phyloP scores from a whole-genome alignment of 2,797 vertebrate species.

The Anabacerthia variegaticeps region DNA sequence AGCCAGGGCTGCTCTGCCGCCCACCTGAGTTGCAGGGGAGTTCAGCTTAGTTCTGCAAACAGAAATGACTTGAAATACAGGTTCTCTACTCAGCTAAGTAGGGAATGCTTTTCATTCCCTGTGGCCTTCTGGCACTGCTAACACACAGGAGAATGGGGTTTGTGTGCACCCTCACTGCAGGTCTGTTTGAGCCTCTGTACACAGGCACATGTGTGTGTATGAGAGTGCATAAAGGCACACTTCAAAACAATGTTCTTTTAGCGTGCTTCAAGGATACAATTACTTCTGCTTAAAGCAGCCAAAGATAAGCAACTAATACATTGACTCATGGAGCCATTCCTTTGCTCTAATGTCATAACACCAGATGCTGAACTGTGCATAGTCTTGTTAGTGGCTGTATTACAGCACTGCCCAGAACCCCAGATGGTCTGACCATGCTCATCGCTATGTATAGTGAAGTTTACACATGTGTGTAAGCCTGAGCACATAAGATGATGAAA shows the following conservation, averaged over 20 bases:
- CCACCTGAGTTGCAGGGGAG: constrained; percentile 22
- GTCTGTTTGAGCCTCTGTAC: not conserved
- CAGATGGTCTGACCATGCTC: not conserved
- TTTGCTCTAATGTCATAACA: not conserved
- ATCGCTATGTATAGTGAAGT: not conserved
- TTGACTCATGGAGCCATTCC: not conserved
- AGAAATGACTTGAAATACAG: constrained; percentile 63
- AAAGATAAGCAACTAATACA: not conserved
- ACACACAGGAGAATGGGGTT: not conserved
- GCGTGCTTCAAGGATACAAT: not conserved
- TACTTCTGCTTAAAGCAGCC: not conserved
- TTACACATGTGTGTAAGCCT: not conserved
- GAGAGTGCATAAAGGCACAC: not conserved
- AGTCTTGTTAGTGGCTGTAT: not conserved
- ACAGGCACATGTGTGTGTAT: rapidly evolving
- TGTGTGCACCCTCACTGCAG: not conserved
- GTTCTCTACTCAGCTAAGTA: not conserved
- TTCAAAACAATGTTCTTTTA: not conserved
- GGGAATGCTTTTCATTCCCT: constrained; percentile 15
- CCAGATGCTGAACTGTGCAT: not conserved
- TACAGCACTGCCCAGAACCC: not conserved
- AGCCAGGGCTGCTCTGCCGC: constrained; percentile 23
- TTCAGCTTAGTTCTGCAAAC: constrained; percentile 51
- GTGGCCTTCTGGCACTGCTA: constrained; percentile 38
- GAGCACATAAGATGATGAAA: not conserved